Evolutionary conservation across 2,797 vertebrate genomes (phyloP).

Genomic region (Saxicola maurus): DNA sequence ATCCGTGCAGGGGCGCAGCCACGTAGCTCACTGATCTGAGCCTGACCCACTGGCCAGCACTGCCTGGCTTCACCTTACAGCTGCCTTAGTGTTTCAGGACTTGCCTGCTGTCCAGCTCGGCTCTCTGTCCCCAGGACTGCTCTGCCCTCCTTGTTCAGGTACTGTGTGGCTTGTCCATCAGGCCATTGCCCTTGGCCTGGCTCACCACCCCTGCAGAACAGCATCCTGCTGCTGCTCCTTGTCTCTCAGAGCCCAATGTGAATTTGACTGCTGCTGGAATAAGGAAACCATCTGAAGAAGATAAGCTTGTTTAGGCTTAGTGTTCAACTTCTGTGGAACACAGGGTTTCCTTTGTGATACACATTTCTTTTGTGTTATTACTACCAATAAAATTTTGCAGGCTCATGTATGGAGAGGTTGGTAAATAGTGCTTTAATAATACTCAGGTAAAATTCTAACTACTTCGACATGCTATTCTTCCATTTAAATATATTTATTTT

Average conservation of each 20-base stretch:
- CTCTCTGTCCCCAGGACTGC: background rate
- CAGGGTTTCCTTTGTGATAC: background rate
- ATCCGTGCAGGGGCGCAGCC: accelerated
- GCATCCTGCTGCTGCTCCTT: background rate
- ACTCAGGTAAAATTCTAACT: background rate
- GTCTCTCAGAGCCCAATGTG: background rate
- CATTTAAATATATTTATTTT: background rate
- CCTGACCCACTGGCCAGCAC: accelerated
- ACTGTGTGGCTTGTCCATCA: background rate
- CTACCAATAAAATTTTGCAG: background rate
- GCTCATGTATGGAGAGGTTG: background rate
- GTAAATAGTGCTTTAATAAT: background rate
- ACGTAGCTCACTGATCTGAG: accelerated
- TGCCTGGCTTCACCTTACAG: background rate
- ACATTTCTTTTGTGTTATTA: background rate
- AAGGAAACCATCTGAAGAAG: background rate
- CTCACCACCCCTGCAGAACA: accelerated
- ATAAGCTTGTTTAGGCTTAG: background rate
- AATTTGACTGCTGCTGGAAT: background rate
- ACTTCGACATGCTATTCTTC: background rate
- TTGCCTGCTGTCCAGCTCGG: accelerated
- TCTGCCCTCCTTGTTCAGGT: background rate
- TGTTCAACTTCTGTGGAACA: background rate
- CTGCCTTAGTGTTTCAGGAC: background rate
- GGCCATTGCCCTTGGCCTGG: background rate